Evolutionary conservation across 2,888 invertebrate genomes (phyloP), one percentile per base, ranked within the genome.

Genomic region (Pyralis farinalis): DNA sequence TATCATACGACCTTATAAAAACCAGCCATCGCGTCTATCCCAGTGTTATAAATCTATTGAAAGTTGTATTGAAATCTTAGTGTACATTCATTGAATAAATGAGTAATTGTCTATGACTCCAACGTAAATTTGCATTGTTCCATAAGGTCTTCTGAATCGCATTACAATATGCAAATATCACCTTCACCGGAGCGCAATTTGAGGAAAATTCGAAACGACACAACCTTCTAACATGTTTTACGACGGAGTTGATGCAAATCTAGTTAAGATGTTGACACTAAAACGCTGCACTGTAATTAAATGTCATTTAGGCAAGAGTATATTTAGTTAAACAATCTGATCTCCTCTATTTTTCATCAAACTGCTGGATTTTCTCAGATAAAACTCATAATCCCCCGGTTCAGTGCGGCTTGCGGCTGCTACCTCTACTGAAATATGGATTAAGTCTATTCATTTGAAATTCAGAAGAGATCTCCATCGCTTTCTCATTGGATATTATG

Each of bases 361-460:
- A 56, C 53, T 46, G 39, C 44, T 47, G 42, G 44, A 57, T 62
- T 62, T 56, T 43, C 46, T 51, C 33, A 41, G 47, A 47, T 40
- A 42, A 52, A 55, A 55, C 57, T 62, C 54, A 50, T 71, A 70
- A 72, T 66, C 61, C 58, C n/a, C 40, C 50, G 47, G 54, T 55
- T 54, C 49, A 54, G 48, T 49, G 52, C 47, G 51, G 49, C 52
- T 60, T 48, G 54, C 47, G 55, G 57, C 48, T 52, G 64, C 60
- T 63, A 55, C 60, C 51, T 59, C 59, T 51, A 63, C 63, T 67
- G 63, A 70, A 72, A 73, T 74, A 71, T 68, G 69, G 71, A 76
- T 76, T 70, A 73, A 55, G 59, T 69, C 58, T 57, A 63, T 71
- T 69, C 63, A 76, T 76, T 77, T 73, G 68, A 67, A 76, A 74